phyloP scores from a whole-genome alignment of 2,113 vertebrate genomes.

The Larimichthys crocea region DNA sequence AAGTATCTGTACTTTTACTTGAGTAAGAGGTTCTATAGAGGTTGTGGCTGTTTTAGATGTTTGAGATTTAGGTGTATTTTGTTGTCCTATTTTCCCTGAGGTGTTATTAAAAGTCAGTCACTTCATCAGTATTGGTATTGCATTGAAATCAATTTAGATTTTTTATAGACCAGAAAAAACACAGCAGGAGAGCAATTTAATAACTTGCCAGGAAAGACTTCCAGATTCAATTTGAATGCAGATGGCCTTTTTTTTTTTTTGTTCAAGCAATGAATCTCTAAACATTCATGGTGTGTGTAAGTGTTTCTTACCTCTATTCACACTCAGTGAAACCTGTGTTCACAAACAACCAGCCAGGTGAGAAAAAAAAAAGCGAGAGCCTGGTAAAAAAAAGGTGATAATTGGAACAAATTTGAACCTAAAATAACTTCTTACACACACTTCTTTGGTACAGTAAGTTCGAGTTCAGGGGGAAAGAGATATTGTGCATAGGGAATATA shows the following conservation, averaged over 20 bases:
- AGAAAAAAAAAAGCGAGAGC: background rate
- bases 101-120: background rate
- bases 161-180: background rate
- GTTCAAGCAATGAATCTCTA: background rate
- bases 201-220: background rate
- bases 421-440: constrained; percentile 1
- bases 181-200: background rate
- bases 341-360: background rate
- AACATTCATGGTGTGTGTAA: background rate
- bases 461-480: background rate
- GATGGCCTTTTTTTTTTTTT: background rate
- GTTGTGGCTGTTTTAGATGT: background rate
- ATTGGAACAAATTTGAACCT: background rate
- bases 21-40: background rate
- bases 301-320: background rate
- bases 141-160: background rate
- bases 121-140: background rate
- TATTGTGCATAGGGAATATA: constrained; percentile 9
- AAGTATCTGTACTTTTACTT: too few species aligned
- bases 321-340: background rate
- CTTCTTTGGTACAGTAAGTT: background rate
- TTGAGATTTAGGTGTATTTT: background rate
- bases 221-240: background rate
- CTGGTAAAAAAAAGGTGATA: background rate
- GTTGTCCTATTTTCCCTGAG: background rate